These are phyloP conservation scores for Phyllopteryx taeniolatus DNA, from an alignment of 2,113 vertebrate species.

Conservation along the genomic window DNA sequence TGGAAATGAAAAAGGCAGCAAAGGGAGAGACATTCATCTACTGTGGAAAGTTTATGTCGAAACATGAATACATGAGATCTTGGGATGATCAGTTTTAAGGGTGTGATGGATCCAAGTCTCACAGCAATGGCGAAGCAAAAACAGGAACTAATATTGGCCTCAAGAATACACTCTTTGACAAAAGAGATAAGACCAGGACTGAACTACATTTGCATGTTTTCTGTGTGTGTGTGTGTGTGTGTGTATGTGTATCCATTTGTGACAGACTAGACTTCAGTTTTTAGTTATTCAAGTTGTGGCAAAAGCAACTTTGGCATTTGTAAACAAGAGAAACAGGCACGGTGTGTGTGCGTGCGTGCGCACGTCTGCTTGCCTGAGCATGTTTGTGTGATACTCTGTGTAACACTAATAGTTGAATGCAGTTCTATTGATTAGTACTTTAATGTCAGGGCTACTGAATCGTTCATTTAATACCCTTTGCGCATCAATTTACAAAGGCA, in stretches of 20 bases:
- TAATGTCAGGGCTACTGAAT: slow-evolving; percentile 76
- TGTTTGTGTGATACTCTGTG: slow-evolving; percentile 39
- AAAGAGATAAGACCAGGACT: slow-evolving; percentile 53
- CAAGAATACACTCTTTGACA: slow-evolving; percentile 40
- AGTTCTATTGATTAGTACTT: slow-evolving; percentile 77
- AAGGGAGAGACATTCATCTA: slow-evolving; percentile 1
- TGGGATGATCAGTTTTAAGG: slow-evolving; percentile 20
- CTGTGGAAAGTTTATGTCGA: neutral
- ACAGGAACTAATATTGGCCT: slow-evolving; percentile 30
- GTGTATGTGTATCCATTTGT: neutral
- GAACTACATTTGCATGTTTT: slow-evolving; percentile 6
- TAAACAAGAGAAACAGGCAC: slow-evolving; percentile 28
- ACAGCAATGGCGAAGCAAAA: slow-evolving; percentile 26
- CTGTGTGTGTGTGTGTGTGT: neutral
- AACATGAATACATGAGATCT: slow-evolving; percentile 5
- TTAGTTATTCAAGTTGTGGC: slow-evolving; percentile 47
- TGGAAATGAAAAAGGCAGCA: slow-evolving; percentile 21
- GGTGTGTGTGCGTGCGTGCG: neutral
- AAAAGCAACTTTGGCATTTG: slow-evolving; percentile 52
- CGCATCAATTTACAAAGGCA: slow-evolving; percentile 65
- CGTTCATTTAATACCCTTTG: slow-evolving; percentile 75
- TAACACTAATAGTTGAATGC: slow-evolving; percentile 76
- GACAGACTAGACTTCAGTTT: neutral
- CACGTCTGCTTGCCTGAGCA: slow-evolving; percentile 14
- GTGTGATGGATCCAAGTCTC: slow-evolving; percentile 31